A percentile compares a stretch with the other conserved stretches of the same genome.
Conservation (phyloP, 2,113 vertebrate genomes). For the Bubo scandiacus region DNA sequence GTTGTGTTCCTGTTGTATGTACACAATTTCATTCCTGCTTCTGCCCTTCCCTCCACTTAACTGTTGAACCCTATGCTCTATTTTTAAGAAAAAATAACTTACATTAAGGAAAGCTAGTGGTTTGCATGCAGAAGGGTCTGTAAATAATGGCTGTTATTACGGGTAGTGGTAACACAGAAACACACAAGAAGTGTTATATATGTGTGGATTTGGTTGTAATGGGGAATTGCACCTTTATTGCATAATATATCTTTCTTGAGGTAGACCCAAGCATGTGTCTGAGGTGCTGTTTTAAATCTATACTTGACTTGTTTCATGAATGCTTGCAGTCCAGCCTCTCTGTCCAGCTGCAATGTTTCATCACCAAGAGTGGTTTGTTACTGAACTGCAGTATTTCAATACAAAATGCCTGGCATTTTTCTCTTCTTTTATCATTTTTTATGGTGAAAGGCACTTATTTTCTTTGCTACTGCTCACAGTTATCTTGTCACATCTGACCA, state of each 20-base stretch:
- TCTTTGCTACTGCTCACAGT: neutral
- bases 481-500: neutral
- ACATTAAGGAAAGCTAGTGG: neutral
- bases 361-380: neutral
- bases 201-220: neutral
- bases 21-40: neutral
- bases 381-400: neutral
- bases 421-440: neutral
- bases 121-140: neutral
- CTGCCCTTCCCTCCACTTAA: neutral
- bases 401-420: neutral
- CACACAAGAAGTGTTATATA: neutral
- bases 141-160: neutral
- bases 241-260: neutral
- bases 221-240: neutral
- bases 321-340: neutral
- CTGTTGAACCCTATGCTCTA: neutral
- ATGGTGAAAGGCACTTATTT: neutral
- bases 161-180: neutral
- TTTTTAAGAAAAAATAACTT: neutral
- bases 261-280: neutral
- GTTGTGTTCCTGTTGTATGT: neutral
- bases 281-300: neutral
- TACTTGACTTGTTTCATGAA: neutral
- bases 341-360: neutral